Evolutionary conservation across 2,888 invertebrate species (phyloP).

Genomic region (Tupiocoris notatus): DNA sequence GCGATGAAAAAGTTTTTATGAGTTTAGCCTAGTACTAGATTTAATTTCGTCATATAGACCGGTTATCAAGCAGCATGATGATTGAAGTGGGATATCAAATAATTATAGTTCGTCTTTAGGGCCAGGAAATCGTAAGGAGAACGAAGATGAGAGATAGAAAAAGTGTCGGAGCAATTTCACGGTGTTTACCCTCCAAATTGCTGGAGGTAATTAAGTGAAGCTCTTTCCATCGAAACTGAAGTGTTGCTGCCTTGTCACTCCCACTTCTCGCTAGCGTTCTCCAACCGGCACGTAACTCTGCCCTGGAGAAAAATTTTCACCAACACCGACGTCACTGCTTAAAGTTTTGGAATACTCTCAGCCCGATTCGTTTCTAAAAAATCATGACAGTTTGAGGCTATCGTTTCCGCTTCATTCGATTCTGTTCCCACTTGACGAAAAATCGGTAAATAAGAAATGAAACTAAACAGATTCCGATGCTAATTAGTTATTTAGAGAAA

Average conservation of each 20-base stretch:
- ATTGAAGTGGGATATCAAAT: no score
- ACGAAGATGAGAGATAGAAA: slow-evolving; percentile 12
- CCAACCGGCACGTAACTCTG: background rate
- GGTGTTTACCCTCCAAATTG: slow-evolving; percentile 45
- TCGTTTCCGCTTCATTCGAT: no score
- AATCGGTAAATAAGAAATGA: no score
- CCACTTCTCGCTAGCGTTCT: background rate
- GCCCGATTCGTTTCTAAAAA: background rate
- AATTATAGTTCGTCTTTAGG: background rate
- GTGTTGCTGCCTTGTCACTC: background rate
- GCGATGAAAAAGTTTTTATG: no score
- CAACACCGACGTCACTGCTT: background rate
- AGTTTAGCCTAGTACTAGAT: no score
- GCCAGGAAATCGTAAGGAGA: background rate
- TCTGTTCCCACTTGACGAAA: no score
- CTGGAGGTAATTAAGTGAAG: slow-evolving; percentile 35
- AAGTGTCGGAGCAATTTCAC: slow-evolving; percentile 43
- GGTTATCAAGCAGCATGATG: no score
- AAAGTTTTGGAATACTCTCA: background rate
- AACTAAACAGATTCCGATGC: no score
- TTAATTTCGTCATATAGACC: no score
- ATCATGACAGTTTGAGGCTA: no score
- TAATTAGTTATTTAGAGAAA: no score
- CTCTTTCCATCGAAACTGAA: background rate
- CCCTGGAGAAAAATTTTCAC: background rate